These are phyloP conservation scores for Aphaenogaster rudis DNA, from an alignment of 1,140 invertebrate genomes.

Conservation along the genomic window DNA sequence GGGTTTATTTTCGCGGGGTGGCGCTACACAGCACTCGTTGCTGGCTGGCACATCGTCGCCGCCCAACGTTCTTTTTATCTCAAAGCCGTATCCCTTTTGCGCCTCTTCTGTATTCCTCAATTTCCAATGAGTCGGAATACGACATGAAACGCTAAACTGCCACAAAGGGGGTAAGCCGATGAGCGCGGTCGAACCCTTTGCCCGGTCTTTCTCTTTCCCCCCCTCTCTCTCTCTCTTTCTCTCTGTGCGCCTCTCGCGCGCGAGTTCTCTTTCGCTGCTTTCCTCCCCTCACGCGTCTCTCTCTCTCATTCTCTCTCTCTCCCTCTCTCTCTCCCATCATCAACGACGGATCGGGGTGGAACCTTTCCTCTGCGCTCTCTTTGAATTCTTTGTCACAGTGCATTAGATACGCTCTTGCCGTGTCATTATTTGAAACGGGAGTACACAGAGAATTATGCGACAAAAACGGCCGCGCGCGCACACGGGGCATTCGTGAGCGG, in stretches of 20 bases:
- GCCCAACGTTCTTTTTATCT: slow-evolving; percentile 84
- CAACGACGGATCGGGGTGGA: slow-evolving; percentile 53
- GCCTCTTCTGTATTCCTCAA: slow-evolving; percentile 83
- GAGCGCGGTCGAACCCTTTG: slow-evolving; percentile 68
- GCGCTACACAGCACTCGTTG: slow-evolving; percentile 52
- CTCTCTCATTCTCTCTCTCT: not conserved
- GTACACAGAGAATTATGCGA: slow-evolving; percentile 63
- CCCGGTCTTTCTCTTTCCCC: slow-evolving; percentile 71
- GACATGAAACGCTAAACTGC: slow-evolving; percentile 86
- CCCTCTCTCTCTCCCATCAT: slow-evolving; percentile 47
- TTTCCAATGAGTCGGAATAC: slow-evolving; percentile 88
- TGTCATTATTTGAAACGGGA: slow-evolving; percentile 60
- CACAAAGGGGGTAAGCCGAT: slow-evolving; percentile 84
- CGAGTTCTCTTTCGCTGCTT: slow-evolving; percentile 21
- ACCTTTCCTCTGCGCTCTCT: slow-evolving; percentile 62
- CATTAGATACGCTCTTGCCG: slow-evolving; percentile 67
- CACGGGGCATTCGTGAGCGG: slow-evolving; percentile 33
- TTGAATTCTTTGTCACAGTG: slow-evolving; percentile 68
- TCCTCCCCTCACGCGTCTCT: slow-evolving; percentile 60
- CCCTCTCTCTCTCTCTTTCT: slow-evolving; percentile 47
- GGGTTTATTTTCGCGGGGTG: slow-evolving; percentile 73
- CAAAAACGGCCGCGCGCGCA: slow-evolving; percentile 44
- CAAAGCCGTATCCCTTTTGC: slow-evolving; percentile 84
- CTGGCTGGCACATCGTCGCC: slow-evolving; percentile 64
- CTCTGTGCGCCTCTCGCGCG: slow-evolving; percentile 54